Percentiles rank a stretch among this genome's conserved stretches.
Evolutionary conservation across 2,888 invertebrate genomes (phyloP).

Genomic region (Euzetes globulus): DNA sequence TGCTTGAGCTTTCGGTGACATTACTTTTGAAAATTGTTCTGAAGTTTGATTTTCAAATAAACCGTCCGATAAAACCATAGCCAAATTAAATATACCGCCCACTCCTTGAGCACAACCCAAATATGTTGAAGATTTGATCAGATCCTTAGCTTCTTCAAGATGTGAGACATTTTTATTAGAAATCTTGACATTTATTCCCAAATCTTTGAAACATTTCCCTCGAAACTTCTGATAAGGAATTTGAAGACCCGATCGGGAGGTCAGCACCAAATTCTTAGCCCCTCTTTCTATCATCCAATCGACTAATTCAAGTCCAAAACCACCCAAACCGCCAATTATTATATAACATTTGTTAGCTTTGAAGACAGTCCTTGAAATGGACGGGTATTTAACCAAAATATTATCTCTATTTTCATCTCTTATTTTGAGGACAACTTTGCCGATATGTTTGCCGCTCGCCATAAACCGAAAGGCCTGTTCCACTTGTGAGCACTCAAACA

Average conservation of each 20-base stretch:
- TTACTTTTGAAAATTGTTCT: constrained; percentile 69
- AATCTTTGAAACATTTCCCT: constrained; percentile 57
- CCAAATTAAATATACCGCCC: constrained; percentile 87
- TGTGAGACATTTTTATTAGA: constrained; percentile 65
- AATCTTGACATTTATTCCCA: constrained; percentile 61
- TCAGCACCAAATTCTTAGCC: constrained; percentile 72
- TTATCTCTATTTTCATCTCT: constrained; percentile 43
- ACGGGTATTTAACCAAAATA: not conserved
- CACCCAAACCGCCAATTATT: constrained; percentile 72
- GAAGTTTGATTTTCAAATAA: constrained; percentile 76
- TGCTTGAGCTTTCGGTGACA: constrained; percentile 72
- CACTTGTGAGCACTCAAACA: constrained; percentile 74
- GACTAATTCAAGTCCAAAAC: constrained; percentile 88
- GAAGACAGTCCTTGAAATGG: constrained; percentile 72
- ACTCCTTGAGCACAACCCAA: constrained; percentile 54
- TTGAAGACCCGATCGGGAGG: constrained; percentile 79
- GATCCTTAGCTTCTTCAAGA: constrained; percentile 58
- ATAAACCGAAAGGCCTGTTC: constrained; percentile 88
- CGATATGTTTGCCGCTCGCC: constrained; percentile 95
- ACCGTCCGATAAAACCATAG: constrained; percentile 70
- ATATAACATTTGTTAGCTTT: constrained; percentile 53
- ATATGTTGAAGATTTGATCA: constrained; percentile 57
- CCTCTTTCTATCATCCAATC: constrained; percentile 83
- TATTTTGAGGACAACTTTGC: constrained; percentile 80
- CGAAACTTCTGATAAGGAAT: constrained; percentile 86